Conservation (phyloP, 2,888 invertebrate species). For the Adela reaumurella region DNA sequence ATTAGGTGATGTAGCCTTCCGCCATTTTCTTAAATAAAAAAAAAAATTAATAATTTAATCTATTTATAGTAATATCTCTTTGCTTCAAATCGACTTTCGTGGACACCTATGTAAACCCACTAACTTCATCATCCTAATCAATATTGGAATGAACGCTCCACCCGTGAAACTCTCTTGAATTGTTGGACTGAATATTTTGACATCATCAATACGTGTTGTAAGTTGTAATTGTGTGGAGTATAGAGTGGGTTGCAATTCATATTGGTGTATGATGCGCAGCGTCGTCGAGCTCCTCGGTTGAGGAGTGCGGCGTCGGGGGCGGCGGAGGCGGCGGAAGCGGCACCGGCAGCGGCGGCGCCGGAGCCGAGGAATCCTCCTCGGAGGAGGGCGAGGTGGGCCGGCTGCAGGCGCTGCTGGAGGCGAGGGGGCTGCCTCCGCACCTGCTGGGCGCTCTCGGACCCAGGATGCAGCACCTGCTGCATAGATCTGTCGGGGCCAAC, state of each 20-base stretch:
- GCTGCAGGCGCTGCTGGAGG: constrained; percentile 90
- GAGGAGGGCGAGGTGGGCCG: constrained; percentile 96
- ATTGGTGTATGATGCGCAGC: constrained; percentile 15
- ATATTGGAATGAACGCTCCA: too few relatives aligned
- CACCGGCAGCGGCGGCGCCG: constrained; percentile 60
- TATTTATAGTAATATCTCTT: too few relatives aligned
- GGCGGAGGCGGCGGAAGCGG: constrained; percentile 34
- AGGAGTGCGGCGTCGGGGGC: constrained; percentile 31
- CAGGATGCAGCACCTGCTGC: constrained; percentile 92
- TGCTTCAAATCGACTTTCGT: too few relatives aligned
- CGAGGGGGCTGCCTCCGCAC: constrained; percentile 94
- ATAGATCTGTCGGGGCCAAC: constrained; percentile 86
- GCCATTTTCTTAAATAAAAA: too few relatives aligned
- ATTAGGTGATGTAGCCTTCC: too few relatives aligned
- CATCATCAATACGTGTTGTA: too few relatives aligned
- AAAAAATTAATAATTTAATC: too few relatives aligned
- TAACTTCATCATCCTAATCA: too few relatives aligned
- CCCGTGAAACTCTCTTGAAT: too few relatives aligned
- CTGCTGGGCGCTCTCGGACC: constrained; percentile 94
- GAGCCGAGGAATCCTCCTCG: constrained; percentile 46
- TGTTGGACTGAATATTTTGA: too few relatives aligned
- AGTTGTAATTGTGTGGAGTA: not conserved
- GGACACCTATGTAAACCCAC: too few relatives aligned
- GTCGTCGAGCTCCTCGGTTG: constrained; percentile 34
- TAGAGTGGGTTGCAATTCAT: not conserved